Evolutionary conservation across 2,797 vertebrate species (phyloP).

Genomic region (Vultur gryphus): DNA sequence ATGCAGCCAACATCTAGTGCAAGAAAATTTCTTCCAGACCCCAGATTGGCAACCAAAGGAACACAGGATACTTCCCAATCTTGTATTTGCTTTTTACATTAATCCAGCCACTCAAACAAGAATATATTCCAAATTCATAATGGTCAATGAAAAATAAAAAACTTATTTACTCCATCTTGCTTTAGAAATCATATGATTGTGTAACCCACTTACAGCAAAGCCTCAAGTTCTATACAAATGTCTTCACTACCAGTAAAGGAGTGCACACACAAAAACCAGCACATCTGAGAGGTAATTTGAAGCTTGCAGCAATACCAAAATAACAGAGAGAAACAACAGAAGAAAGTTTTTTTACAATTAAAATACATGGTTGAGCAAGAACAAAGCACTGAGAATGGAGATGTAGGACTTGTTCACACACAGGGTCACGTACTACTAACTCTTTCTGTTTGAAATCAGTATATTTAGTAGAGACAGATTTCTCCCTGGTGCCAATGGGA

Average conservation of each 20-base stretch:
- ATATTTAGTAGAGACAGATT: neutral
- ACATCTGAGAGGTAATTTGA: neutral
- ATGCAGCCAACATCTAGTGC: neutral
- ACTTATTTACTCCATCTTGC: neutral
- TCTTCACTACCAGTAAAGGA: neutral
- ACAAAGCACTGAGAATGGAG: neutral
- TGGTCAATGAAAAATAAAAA: neutral
- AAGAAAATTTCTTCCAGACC: slow-evolving; percentile 53
- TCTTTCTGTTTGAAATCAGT: neutral
- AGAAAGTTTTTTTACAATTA: neutral
- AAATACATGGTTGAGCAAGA: neutral
- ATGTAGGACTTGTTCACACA: neutral
- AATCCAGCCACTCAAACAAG: neutral
- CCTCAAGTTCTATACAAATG: neutral
- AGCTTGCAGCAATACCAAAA: neutral
- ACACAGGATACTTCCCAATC: slow-evolving; percentile 4
- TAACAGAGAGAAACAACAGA: neutral
- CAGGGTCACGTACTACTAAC: neutral
- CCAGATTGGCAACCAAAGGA: slow-evolving; percentile 5
- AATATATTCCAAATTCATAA: slow-evolving; percentile 19
- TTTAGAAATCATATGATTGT: neutral
- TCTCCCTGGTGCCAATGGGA: neutral
- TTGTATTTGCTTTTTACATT: slow-evolving; percentile 27
- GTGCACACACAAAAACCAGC: neutral
- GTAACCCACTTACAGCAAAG: neutral